A percentile compares a stretch with the other conserved stretches of the same genome.
Evolutionary conservation across 2,797 vertebrate genomes (phyloP).

Genomic region (Parotocinclus haroldoi): DNA sequence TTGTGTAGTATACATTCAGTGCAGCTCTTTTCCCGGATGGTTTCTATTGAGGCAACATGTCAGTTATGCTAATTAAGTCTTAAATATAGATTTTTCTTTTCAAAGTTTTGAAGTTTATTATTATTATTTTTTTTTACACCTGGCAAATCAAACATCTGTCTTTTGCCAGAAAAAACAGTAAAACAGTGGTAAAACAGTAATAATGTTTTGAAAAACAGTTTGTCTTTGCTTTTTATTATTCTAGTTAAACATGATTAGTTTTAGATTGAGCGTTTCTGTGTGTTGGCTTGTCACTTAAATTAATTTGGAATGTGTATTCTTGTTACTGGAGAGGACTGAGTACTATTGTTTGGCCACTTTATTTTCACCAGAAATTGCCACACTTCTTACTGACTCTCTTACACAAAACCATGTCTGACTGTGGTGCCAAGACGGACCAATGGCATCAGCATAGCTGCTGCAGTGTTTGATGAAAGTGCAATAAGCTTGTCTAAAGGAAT

Average conservation of each 20-base stretch:
- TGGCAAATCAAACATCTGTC: slow-evolving; percentile 12
- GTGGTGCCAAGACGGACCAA: neutral
- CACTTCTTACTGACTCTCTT: no score
- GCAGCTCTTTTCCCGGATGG: neutral
- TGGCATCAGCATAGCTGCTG: neutral
- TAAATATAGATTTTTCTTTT: slow-evolving; percentile 14
- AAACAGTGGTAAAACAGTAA: neutral
- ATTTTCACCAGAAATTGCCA: neutral
- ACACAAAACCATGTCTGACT: neutral
- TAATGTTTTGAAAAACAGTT: neutral
- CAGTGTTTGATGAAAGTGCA: neutral
- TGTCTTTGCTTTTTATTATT: slow-evolving; percentile 1
- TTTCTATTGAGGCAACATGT: slow-evolving; percentile 6
- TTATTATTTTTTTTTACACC: slow-evolving; percentile 24
- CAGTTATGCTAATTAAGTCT: slow-evolving; percentile 29
- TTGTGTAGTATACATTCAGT: no score
- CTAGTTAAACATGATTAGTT: no score
- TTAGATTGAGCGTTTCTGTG: neutral
- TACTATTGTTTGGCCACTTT: neutral
- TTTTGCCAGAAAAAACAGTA: slow-evolving; percentile 8
- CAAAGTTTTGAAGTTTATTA: slow-evolving; percentile 8
- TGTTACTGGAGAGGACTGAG: neutral
- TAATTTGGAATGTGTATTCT: neutral
- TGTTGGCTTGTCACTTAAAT: neutral
- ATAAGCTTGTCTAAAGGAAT: neutral